A percentile compares a stretch with the other conserved stretches of the same genome.
These are phyloP conservation scores for Lycophotia porphyrea DNA, from an alignment of 2,888 invertebrate species.

Conservation along the genomic window DNA sequence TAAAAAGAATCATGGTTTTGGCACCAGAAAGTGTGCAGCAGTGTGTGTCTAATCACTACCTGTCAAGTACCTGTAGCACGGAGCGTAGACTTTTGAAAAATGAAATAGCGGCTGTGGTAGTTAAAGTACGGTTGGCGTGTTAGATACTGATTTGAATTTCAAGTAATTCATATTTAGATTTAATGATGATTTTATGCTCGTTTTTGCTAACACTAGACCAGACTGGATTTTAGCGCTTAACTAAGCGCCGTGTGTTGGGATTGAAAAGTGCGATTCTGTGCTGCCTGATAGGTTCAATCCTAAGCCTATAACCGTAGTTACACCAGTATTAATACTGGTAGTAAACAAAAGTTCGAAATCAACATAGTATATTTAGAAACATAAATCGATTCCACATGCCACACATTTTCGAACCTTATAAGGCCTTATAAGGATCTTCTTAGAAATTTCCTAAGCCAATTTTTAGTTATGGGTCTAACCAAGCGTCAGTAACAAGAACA, in stretches of 20 bases:
- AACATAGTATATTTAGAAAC: background rate
- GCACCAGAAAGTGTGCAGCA: conserved; percentile 64
- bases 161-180: background rate
- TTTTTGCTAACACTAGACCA: background rate
- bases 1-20: conserved; percentile 58
- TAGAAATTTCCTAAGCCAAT: background rate
- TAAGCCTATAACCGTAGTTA: background rate
- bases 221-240: background rate
- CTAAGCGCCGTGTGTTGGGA: background rate
- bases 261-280: too few species aligned
- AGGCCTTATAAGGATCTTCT: background rate
- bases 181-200: background rate
- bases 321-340: too few species aligned
- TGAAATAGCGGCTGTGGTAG: conserved; percentile 7
- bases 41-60: conserved; percentile 65
- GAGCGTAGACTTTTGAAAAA: conserved; percentile 65
- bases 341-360: background rate
- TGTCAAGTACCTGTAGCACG: conserved; percentile 45
- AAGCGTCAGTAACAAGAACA: background rate
- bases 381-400: background rate
- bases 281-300: too few species aligned
- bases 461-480: conserved; percentile 11
- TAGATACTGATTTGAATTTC: conserved; percentile 7
- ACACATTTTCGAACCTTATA: background rate
- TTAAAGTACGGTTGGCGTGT: background rate